A percentile compares a stretch with the other conserved stretches of the same genome.
Evolutionary conservation across 2,797 vertebrate species (phyloP).

Genomic region (Micropoecilia bifurca): DNA sequence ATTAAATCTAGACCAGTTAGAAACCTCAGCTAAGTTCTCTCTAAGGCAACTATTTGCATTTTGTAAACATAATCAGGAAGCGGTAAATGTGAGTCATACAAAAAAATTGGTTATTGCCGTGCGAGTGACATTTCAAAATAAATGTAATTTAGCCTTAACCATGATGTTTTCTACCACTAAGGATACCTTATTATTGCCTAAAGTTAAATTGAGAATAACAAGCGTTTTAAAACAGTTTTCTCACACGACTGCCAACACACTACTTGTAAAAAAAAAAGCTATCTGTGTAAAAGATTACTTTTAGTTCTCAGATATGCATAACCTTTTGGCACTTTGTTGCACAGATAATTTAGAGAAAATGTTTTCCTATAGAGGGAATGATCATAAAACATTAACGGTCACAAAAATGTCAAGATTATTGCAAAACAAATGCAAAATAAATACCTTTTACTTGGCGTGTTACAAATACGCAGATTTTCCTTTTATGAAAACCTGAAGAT

Average conservation of each 20-base stretch:
- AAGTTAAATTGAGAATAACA: neutral
- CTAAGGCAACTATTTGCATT: neutral
- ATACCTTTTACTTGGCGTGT: neutral
- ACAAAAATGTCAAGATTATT: neutral
- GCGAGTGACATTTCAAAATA: neutral
- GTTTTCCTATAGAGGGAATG: too few species aligned
- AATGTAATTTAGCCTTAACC: neutral
- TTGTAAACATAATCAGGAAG: neutral
- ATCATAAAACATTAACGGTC: neutral
- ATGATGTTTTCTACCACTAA: slow-evolving; percentile 31
- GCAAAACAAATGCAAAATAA: neutral
- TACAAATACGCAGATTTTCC: neutral
- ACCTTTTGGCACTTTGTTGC: too few species aligned
- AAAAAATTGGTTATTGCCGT: neutral
- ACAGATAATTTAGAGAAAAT: too few species aligned
- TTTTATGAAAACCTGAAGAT: neutral
- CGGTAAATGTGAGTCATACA: neutral
- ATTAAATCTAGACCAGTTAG: neutral
- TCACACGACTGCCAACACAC: neutral
- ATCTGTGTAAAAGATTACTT: neutral
- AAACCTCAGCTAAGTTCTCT: neutral
- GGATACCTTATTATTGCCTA: slow-evolving; percentile 20
- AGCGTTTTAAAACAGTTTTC: neutral
- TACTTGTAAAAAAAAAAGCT: neutral
- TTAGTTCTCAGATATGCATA: neutral